These are phyloP conservation scores for Latrodectus hesperus DNA, from an alignment of 2,888 invertebrate species.

Conservation along the genomic window DNA sequence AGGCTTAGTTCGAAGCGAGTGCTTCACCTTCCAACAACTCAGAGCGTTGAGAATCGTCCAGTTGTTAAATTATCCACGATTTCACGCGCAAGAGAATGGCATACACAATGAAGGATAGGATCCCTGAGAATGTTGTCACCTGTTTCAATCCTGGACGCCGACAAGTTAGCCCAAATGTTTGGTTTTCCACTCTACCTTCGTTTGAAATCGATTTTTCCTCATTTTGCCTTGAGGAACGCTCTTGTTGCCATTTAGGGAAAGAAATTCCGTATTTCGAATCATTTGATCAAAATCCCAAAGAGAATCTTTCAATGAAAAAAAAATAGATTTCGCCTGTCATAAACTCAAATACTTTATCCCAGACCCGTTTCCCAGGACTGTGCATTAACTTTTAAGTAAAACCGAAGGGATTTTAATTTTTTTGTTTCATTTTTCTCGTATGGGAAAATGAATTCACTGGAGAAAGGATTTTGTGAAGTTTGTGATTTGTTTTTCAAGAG, in stretches of 20 bases:
- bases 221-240: not conserved
- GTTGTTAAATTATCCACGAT: slow-evolving; percentile 68
- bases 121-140: slow-evolving; percentile 43
- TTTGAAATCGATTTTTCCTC: slow-evolving; percentile 44
- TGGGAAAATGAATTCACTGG: no score
- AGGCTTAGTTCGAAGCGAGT: slow-evolving; percentile 20
- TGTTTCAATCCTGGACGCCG: slow-evolving; percentile 38
- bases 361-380: slow-evolving; percentile 5
- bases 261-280: slow-evolving; percentile 3
- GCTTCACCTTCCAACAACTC: slow-evolving; percentile 37
- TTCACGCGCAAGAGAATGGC: slow-evolving; percentile 60
- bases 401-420: no score
- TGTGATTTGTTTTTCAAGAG: no score
- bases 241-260: slow-evolving; percentile 12
- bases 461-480: no score
- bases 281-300: slow-evolving; percentile 36
- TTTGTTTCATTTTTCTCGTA: no score
- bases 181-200: slow-evolving; percentile 50
- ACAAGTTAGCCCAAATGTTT: slow-evolving; percentile 68
- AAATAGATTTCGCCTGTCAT: slow-evolving; percentile 21
- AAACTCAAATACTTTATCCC: slow-evolving; percentile 19
- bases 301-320: slow-evolving; percentile 10
- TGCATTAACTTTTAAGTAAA: not conserved
- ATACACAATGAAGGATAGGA: slow-evolving; percentile 56
- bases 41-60: slow-evolving; percentile 65